phyloP scores from a whole-genome alignment of 1,140 invertebrate species.

The Calephelis virginiensis region DNA sequence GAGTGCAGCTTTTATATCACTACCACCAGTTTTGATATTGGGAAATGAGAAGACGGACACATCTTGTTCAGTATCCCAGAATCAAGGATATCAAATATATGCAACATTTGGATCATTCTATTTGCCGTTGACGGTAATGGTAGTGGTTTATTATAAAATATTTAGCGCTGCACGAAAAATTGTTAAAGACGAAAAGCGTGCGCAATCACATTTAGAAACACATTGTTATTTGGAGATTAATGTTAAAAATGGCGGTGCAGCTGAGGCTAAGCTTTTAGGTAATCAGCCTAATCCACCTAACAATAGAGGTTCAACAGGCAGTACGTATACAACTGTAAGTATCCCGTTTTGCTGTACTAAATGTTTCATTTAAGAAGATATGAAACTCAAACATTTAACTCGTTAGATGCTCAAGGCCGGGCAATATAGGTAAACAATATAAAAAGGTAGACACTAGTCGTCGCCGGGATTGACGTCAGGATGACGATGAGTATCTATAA shows the following conservation, averaged over 20 bases:
- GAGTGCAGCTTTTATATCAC: constrained; percentile 91
- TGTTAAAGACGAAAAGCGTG: constrained; percentile 90
- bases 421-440: too few relatives aligned
- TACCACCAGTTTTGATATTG: constrained; percentile 92
- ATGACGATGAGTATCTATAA: too few relatives aligned
- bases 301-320: constrained; percentile 77
- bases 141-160: constrained; percentile 95
- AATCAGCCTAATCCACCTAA: constrained; percentile 61
- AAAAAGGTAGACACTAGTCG: too few relatives aligned
- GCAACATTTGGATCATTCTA: constrained; percentile 95
- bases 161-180: constrained; percentile 90
- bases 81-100: constrained; percentile 93
- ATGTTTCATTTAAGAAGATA: neutral
- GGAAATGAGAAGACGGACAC: constrained; percentile 91
- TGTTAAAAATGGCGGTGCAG: constrained; percentile 84
- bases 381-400: too few relatives aligned
- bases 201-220: constrained; percentile 89
- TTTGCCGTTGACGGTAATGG: constrained; percentile 93
- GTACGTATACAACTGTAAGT: constrained; percentile 82
- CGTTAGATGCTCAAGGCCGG: too few relatives aligned
- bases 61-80: constrained; percentile 90
- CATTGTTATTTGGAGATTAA: constrained; percentile 86
- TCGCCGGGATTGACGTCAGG: too few relatives aligned
- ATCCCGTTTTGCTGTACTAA: neutral
- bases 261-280: constrained; percentile 81